These are phyloP conservation scores for Trilocha varians DNA, from an alignment of 2,888 invertebrate genomes.

Conservation along the genomic window DNA sequence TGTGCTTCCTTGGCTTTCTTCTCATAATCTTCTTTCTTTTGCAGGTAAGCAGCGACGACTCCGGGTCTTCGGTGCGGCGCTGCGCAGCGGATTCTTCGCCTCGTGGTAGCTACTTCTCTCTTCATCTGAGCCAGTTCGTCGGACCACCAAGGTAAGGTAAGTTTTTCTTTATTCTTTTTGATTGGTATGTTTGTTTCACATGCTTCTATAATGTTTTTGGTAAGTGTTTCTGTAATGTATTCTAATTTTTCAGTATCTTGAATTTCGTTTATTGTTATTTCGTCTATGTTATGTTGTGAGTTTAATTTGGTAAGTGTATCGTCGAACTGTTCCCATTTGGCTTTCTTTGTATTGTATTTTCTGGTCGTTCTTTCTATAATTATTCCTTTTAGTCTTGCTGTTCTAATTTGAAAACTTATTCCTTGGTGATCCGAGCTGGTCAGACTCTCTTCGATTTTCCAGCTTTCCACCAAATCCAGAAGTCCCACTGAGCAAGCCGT, in stretches of 20 bases:
- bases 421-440: no score
- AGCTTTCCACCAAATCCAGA: constrained; percentile 1
- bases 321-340: no score
- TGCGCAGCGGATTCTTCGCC: no score
- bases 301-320: background rate
- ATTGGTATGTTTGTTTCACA: background rate
- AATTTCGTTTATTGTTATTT: constrained; percentile 1
- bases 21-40: background rate
- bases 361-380: constrained; percentile 2
- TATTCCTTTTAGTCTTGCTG: constrained; percentile 1
- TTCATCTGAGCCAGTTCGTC: no score
- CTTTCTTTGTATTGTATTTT: no score
- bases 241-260: no score
- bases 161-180: no score
- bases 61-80: background rate
- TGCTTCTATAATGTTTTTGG: no score
- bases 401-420: constrained; percentile 2
- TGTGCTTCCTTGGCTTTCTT: constrained; percentile 7
- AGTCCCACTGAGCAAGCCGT: constrained; percentile 8
- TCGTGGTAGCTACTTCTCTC: background rate
- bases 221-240: background rate
- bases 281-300: constrained; percentile 1
- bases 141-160: no score
- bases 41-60: no score
- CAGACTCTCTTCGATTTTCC: no score